A percentile compares a stretch with the other conserved stretches of the same genome.
Evolutionary conservation across 1,140 invertebrate genomes (phyloP).

Genomic region (Drusus annulatus): DNA sequence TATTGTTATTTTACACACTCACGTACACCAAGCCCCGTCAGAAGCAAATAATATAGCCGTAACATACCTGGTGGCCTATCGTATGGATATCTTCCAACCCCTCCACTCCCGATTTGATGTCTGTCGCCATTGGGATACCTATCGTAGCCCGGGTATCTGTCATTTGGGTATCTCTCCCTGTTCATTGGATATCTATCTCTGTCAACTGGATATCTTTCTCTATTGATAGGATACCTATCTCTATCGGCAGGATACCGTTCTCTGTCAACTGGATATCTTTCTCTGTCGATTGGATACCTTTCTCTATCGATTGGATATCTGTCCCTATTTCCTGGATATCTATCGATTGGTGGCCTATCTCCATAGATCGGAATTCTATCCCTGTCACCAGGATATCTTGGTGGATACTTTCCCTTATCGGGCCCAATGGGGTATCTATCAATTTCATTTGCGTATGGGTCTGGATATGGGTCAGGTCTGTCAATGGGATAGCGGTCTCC

Average conservation of each 20-base stretch:
- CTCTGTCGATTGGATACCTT: slow-evolving; percentile 65
- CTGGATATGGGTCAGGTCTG: slow-evolving; percentile 60
- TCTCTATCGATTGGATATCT: slow-evolving; percentile 68
- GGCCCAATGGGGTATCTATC: slow-evolving; percentile 67
- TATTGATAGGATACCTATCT: slow-evolving; percentile 60
- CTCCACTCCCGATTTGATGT: slow-evolving; percentile 59
- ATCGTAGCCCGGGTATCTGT: slow-evolving; percentile 68
- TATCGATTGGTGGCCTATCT: slow-evolving; percentile 61
- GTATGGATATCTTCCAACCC: slow-evolving; percentile 61
- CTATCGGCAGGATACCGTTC: slow-evolving; percentile 49
- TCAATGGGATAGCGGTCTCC: slow-evolving; percentile 59
- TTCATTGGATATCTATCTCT: slow-evolving; percentile 61
- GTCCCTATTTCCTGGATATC: slow-evolving; percentile 64
- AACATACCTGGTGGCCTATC: slow-evolving; percentile 57
- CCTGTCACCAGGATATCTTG: slow-evolving; percentile 62
- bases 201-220: slow-evolving; percentile 57
- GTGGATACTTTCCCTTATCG: not conserved
- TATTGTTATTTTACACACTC: no score
- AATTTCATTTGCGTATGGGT: slow-evolving; percentile 65
- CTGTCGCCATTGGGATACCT: slow-evolving; percentile 68
- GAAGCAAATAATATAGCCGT: no score
- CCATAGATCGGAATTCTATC: slow-evolving; percentile 67
- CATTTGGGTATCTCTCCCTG: slow-evolving; percentile 67
- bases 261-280: slow-evolving; percentile 66
- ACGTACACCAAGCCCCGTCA: no score